Evolutionary conservation across 2,113 vertebrate genomes (phyloP).

Genomic region (Strix uralensis): DNA sequence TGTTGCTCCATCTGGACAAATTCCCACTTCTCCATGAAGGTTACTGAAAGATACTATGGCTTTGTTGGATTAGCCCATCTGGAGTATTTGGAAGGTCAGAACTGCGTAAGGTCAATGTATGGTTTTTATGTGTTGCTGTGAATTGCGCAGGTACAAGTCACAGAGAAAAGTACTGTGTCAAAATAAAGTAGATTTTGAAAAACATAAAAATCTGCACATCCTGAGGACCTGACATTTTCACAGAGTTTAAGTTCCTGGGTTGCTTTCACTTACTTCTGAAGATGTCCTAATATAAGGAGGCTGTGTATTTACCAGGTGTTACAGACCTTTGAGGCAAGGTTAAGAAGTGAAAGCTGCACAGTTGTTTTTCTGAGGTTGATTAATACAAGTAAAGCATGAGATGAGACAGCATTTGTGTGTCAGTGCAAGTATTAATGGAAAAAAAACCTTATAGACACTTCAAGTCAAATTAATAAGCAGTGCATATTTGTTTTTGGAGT

Average conservation of each 20-base stretch:
- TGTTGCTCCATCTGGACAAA: neutral
- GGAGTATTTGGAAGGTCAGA: neutral
- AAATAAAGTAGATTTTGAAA: neutral
- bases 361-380: neutral
- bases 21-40: neutral
- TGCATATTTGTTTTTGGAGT: neutral
- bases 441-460: neutral
- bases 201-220: neutral
- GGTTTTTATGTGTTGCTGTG: neutral
- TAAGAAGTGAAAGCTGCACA: neutral
- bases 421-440: neutral
- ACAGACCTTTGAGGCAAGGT: neutral
- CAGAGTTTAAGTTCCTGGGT: neutral
- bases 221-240: fast-evolving
- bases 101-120: neutral
- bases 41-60: neutral
- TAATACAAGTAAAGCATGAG: neutral
- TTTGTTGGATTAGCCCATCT: neutral
- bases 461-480: neutral
- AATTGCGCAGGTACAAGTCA: neutral
- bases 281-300: neutral
- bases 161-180: neutral
- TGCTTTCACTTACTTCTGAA: neutral
- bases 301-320: neutral
- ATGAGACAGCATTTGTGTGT: neutral